Percentiles rank a stretch among this genome's conserved stretches.
Conservation (phyloP, 2,113 vertebrate genomes). For the Ptilorrhoa leucosticta region DNA sequence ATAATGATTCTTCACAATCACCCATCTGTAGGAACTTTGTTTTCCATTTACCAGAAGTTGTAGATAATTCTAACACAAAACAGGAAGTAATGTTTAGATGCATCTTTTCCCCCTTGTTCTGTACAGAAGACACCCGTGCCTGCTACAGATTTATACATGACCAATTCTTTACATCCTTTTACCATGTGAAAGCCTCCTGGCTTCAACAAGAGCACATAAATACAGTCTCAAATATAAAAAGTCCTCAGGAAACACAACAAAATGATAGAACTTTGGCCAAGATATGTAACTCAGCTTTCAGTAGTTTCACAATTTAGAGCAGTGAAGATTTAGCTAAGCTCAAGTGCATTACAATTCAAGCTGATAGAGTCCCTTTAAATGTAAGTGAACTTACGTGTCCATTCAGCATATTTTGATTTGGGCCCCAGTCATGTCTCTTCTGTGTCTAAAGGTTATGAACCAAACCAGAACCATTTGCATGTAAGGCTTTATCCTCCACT, state of each 20-base stretch:
- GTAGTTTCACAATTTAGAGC: neutral
- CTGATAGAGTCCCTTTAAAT: neutral
- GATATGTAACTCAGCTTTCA: neutral
- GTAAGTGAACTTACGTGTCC: fast-evolving
- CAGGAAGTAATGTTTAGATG: neutral
- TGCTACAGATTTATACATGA: neutral
- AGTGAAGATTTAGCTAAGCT: neutral
- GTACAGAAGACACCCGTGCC: neutral
- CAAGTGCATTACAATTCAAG: neutral
- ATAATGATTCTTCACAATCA: neutral
- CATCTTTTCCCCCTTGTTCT: neutral
- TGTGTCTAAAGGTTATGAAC: neutral
- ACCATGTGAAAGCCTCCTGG: neutral
- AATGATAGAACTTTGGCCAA: neutral
- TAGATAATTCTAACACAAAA: neutral
- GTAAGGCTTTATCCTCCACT: neutral
- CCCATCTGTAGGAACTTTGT: neutral
- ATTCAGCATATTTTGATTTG: neutral
- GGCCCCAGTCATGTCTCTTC: neutral
- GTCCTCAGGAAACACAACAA: neutral
- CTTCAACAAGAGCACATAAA: neutral
- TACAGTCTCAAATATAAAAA: neutral
- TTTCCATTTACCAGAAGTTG: neutral
- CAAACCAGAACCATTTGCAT: neutral
- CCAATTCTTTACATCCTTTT: neutral